Base-by-base conservation (phyloP, 1,140 invertebrate species). In the Cepaea nemoralis region DNA sequence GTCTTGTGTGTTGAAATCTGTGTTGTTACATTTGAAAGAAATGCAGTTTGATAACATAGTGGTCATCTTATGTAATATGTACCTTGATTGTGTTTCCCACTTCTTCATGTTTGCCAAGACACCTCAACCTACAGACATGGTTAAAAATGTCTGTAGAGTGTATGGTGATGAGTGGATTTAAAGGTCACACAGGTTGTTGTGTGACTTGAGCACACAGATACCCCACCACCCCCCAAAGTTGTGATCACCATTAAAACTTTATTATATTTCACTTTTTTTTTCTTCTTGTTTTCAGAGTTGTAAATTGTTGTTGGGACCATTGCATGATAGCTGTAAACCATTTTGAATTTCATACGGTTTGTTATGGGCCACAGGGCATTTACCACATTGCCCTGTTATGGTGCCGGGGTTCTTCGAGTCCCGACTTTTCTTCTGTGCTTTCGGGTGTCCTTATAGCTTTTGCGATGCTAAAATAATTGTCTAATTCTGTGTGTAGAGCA, bases 231-330 rank as follows among this genome's bases (percentile, higher is more conserved):
- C 12, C 59, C 59, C 59, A 31, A 16, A 2, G 59, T 63, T 63
- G 59, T 63, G 59, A 63, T 31, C 16, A 63, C 59, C 22, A 59
- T 31, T 1, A 5, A 63, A 31, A 31, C 59, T 63, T 63, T 31
- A 63, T 63, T 31, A 63, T 63, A 63, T 63, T 63, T 63, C n/a
- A 63, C 59, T 63, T 63, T 63, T 63, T 63, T 63, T 31, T 16
- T 31, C 16, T 63, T 19, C 27, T 6, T 63, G 5, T 63, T 63
- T 5, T 63, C 59, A 63, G 33, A 37, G 50, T 77, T 77, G 75
- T 63, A 33, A 42, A n/a, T 63, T 77, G 40, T 80, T 80, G 42
- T 50, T 80, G 78, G 78, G 78, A 80, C 78, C 78, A 80, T 73
- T 80, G 59, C 78, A 71, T 55, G 69, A 73, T 80, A 78, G 77